Conservation (phyloP, 2,888 invertebrate species). For the Drosophila macrothrix region DNA sequence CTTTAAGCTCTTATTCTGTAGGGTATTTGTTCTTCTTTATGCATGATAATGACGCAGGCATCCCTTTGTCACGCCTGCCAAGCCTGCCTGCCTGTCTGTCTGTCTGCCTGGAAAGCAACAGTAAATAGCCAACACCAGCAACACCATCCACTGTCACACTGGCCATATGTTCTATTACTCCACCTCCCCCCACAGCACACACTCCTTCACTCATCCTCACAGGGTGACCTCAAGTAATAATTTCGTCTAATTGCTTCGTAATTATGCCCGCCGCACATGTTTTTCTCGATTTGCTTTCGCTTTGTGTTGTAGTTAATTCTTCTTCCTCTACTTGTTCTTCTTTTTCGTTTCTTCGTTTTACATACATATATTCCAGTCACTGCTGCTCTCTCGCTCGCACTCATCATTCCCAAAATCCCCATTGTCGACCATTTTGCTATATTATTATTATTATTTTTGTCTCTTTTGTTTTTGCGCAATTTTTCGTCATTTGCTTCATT, state of each 20-base stretch:
- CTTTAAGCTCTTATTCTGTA: conserved; percentile 48
- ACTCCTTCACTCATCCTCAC: conserved; percentile 2
- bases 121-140: conserved; percentile 25
- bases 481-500: conserved; percentile 80
- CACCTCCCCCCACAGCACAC: not conserved
- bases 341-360: conserved; percentile 11
- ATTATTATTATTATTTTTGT: conserved; percentile 68
- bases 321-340: conserved; percentile 39
- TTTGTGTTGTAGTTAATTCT: conserved; percentile 63
- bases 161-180: conserved; percentile 67
- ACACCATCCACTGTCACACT: conserved; percentile 15
- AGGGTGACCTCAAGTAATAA: conserved; percentile 77
- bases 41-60: conserved; percentile 77
- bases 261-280: conserved; percentile 79
- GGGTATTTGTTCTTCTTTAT: conserved; percentile 42
- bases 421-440: conserved; percentile 64
- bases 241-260: conserved; percentile 82
- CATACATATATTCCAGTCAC: not conserved
- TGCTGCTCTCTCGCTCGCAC: conserved; percentile 7
- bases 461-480: conserved; percentile 77
- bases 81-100: not conserved
- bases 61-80: conserved; percentile 64
- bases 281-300: conserved; percentile 72
- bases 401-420: conserved; percentile 3
- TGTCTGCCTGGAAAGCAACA: conserved; percentile 3